Base-by-base conservation (phyloP, 2,888 invertebrate genomes). In the Oxyscelio sp. region DNA sequence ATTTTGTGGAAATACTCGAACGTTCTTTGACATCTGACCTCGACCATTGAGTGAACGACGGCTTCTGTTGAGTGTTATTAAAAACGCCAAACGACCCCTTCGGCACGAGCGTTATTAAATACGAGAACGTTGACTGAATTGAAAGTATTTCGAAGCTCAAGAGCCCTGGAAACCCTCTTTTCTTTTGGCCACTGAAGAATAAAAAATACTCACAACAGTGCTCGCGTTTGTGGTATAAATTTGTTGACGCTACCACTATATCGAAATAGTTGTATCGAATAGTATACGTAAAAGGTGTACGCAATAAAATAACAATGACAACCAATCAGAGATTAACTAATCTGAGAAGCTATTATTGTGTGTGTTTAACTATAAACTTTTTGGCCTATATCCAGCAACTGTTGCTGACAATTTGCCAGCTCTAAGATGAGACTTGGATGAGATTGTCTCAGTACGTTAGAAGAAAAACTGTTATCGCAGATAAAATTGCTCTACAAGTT, bases 51-150 rank as follows among this genome's bases (percentile, higher is more conserved):
- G 63, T 77, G 73, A 85, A 74, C 81, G 63, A 68, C 83, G 70
- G 52, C 59, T 73, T 71, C 65, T 65, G 75, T 52, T 75, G 75
- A 79, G 70, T 66, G 83, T 80, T 85, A 85, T 78, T 79, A 81
- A 85, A 87, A 81, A 81, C 61, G 54, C 63, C 70, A 77, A 85
- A 78, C 80, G 68, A 80, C 85, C 74, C 74, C 73, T 65, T 73
- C 79, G 78, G 73, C 81, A 54, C 82, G 54, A 70, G 81, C 85
- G 86, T 87, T 89, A 88, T 86, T 86, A 86, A 87, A 86, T 85
- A 83, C 80, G 56, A 71, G 71, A 75, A 80, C 78, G 84, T 80
- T 73, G 85, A 74, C 78, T 65, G 82, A 84, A 85, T 86, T 85
- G 87, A 86, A 87, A 86, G 85, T 85, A 85, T 86, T 86, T 87